A percentile compares a stretch with the other conserved stretches of the same genome.
Evolutionary conservation across 2,113 vertebrate species (phyloP).

Genomic region (Sialia sialis): DNA sequence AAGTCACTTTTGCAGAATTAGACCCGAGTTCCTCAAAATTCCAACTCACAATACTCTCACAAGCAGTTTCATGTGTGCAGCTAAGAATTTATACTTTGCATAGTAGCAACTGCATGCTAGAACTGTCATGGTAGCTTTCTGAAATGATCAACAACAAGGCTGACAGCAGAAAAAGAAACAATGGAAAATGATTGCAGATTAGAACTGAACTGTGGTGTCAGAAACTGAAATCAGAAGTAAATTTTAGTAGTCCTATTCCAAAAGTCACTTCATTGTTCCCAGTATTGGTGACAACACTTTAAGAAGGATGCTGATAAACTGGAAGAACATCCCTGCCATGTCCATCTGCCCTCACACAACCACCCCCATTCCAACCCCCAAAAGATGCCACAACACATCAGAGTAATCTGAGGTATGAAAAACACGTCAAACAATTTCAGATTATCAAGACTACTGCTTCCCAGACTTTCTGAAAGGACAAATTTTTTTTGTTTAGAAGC

Average conservation of each 20-base stretch:
- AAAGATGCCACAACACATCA: background rate
- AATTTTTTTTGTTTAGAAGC: background rate
- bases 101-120: background rate
- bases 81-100: background rate
- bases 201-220: background rate
- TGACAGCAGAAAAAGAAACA: background rate
- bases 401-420: background rate
- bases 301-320: background rate
- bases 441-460: background rate
- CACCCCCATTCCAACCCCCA: accelerated
- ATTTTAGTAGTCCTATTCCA: background rate
- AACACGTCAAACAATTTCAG: background rate
- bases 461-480: background rate
- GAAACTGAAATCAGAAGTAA: background rate
- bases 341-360: accelerated
- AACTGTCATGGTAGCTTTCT: background rate
- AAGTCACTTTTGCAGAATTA: background rate
- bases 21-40: background rate
- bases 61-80: background rate
- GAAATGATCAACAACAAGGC: background rate
- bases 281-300: background rate
- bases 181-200: background rate
- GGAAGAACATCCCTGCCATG: background rate
- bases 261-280: background rate
- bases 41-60: background rate